Evolutionary conservation across 2,797 vertebrate genomes (phyloP), one percentile per base, ranked within the genome.

Genomic region (Falco novaeseelandiae): DNA sequence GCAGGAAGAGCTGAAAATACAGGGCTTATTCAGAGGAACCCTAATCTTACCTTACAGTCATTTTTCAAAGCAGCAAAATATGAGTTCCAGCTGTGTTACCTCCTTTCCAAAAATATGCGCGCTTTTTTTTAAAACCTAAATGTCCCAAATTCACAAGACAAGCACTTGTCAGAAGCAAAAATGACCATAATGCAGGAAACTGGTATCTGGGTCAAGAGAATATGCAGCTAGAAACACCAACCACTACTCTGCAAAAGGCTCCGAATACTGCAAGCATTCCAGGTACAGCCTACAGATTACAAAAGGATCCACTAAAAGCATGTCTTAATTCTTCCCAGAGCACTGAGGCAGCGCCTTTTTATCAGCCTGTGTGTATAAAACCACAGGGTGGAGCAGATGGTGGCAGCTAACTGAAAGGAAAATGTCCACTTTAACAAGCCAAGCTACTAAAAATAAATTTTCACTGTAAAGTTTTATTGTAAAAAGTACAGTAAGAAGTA

Each of bases 131-230:
- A 55, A 95, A 23, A 49, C 40, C 40, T 54, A 71, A 40, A 71
- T 16, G 70, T 81, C 72, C 89, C 76, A 81, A 91, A 90, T 95
- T 95, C 83, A 83, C 65, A 86, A 69, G 23, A 81, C 12, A 93
- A 86, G 82, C 85, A 34, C 44, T 34, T 40, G 16, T 67, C 78
- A 95, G 82, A 71, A 70, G 32, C 61, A 94, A 83, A 96, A 91
- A 52, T 72, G 94, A 89, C 91, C 91, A 94, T 14, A 65, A 65
- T 18, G 57, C n/a, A 91, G 44, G 59, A 59, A 95, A 80, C 1
- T n/a, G 27, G 6, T 89, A 93, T 87, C 30, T 92, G 92, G 93
- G 92, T 80, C 93, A 96, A 76, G 40, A 80, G 88, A 96, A 65
- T 40, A 52, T 4, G 19, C 22, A 66, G 85, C 66, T 92, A 61